phyloP scores from a whole-genome alignment of 2,888 invertebrate genomes.

The Tricholauxania praeusta region DNA sequence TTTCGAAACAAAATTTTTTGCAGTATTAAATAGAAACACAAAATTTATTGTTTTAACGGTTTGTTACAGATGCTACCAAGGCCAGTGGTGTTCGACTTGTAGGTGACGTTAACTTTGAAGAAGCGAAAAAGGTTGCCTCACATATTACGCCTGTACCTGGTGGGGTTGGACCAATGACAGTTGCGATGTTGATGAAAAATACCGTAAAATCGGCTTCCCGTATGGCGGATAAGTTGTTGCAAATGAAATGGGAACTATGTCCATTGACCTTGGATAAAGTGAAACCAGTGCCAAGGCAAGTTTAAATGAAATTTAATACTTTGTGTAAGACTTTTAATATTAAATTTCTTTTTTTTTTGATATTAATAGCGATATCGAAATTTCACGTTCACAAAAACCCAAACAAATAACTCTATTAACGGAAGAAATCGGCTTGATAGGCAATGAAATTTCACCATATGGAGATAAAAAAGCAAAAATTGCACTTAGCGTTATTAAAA shows the following conservation, averaged over 20 bases:
- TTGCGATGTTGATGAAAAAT: constrained; percentile 97
- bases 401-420: constrained; percentile 85
- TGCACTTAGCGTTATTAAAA: constrained; percentile 81
- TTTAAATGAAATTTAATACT: not conserved
- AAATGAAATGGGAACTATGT: constrained; percentile 78
- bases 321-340: constrained; percentile 9
- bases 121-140: constrained; percentile 83
- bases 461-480: constrained; percentile 97
- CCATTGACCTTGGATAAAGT: constrained; percentile 75
- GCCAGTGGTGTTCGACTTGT: constrained; percentile 84
- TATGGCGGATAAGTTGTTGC: constrained; percentile 70
- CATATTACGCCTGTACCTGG: constrained; percentile 95
- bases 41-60: no score
- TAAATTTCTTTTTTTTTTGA: not conserved
- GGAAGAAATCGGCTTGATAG: constrained; percentile 84
- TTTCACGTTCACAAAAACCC: constrained; percentile 89
- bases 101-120: constrained; percentile 94
- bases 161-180: constrained; percentile 99
- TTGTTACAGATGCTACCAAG: constrained; percentile 77
- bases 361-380: constrained; percentile 82
- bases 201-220: constrained; percentile 87
- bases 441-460: constrained; percentile 88
- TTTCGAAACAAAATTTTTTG: no score
- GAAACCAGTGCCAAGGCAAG: constrained; percentile 87
- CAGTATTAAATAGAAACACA: no score